Conservation (phyloP, 2,113 vertebrate species). For the Cebidichthys violaceus region DNA sequence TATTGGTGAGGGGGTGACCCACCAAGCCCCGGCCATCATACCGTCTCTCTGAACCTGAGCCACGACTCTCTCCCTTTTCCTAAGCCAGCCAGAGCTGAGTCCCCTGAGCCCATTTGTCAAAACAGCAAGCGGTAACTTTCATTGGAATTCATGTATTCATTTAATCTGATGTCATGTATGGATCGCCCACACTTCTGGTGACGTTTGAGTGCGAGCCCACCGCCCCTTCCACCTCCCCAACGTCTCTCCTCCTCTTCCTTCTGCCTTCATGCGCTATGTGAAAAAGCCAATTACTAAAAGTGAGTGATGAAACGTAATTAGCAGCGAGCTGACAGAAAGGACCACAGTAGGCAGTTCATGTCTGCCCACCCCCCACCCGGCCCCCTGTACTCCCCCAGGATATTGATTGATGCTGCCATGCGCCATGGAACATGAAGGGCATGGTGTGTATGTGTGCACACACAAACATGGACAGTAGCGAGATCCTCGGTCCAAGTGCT, state of each 20-base stretch:
- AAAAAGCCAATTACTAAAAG: conserved; percentile 80
- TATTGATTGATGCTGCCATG: conserved; percentile 60
- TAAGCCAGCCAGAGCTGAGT: conserved; percentile 15
- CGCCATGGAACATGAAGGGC: conserved; percentile 48
- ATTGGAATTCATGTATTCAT: conserved; percentile 84
- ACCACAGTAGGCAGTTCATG: conserved; percentile 37
- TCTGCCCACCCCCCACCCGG: not conserved
- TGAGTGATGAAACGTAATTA: conserved; percentile 81
- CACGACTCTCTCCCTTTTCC: conserved; percentile 12
- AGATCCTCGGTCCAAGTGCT: conserved; percentile 36
- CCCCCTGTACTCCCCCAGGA: conserved; percentile 7
- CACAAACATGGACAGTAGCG: conserved; percentile 33
- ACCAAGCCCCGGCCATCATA: not conserved
- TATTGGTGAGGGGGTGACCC: not conserved
- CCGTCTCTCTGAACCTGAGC: not conserved
- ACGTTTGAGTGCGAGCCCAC: conserved; percentile 39
- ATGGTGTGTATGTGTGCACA: conserved; percentile 41
- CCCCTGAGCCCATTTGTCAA: conserved; percentile 60
- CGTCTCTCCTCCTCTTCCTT: conserved; percentile 21
- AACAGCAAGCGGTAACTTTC: conserved; percentile 54
- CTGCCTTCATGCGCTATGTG: conserved; percentile 14
- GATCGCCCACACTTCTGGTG: conserved; percentile 57
- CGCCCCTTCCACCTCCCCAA: not conserved
- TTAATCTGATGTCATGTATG: conserved; percentile 85
- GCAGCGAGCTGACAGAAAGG: conserved; percentile 62